Percentiles rank a stretch among this genome's conserved stretches.
phyloP scores from a whole-genome alignment of 2,888 invertebrate species.

The Ochropacha duplaris region DNA sequence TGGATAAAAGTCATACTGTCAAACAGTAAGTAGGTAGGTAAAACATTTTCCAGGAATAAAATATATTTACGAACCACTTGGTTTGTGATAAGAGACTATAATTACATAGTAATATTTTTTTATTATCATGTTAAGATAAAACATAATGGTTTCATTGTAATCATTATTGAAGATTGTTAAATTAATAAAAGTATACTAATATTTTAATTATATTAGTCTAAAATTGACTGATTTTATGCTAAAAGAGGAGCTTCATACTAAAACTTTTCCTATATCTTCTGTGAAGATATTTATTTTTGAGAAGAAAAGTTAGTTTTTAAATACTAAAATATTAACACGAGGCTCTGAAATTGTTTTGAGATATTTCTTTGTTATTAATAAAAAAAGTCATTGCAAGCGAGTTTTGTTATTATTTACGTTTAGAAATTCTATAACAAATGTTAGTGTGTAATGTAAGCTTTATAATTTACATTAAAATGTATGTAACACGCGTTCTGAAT shows the following conservation, averaged over 20 bases:
- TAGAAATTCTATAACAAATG: conserved; percentile 35
- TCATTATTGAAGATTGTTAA: conserved; percentile 22
- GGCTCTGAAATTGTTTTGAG: conserved; percentile 32
- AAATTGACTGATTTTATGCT: conserved; percentile 44
- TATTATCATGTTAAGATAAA: conserved; percentile 16
- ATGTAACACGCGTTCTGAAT: conserved; percentile 26
- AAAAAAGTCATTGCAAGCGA: conserved; percentile 8
- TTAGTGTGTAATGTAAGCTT: conserved; percentile 50
- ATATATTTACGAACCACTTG: conserved; percentile 18
- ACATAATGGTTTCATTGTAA: conserved; percentile 22
- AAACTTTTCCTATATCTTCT: conserved; percentile 48
- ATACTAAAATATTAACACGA: conserved; percentile 58
- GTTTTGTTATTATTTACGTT: conserved; percentile 24
- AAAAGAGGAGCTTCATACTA: conserved; percentile 24
- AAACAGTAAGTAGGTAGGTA: conserved; percentile 12
- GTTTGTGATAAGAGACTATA: conserved; percentile 33
- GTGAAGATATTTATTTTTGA: conserved; percentile 46
- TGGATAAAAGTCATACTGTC: not conserved
- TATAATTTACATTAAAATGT: conserved; percentile 47
- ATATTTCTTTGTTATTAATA: conserved; percentile 19
- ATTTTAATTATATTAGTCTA: conserved; percentile 30
- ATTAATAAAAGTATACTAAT: conserved; percentile 18
- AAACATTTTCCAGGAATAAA: conserved; percentile 14
- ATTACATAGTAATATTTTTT: too few relatives aligned
- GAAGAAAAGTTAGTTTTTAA: conserved; percentile 15